These are phyloP conservation scores for Cantharis flavilabris DNA, from an alignment of 2,888 invertebrate species.

Conservation along the genomic window DNA sequence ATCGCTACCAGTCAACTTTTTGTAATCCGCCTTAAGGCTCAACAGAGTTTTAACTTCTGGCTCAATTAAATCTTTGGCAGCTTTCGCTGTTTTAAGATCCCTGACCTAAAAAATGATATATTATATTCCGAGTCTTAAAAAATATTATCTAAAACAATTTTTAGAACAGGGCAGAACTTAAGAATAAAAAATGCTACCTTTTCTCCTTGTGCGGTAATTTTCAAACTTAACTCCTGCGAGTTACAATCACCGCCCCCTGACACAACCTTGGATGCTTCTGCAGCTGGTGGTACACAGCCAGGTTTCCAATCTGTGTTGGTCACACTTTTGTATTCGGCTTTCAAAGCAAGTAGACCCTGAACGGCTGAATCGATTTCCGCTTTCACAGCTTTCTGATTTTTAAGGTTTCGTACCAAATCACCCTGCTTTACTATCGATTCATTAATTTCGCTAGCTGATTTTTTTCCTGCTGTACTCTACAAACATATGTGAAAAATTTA, in stretches of 20 bases:
- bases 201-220: constrained; percentile 59
- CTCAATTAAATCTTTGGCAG: constrained; percentile 65
- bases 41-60: constrained; percentile 62
- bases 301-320: constrained; percentile 67
- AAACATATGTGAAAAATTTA: neutral
- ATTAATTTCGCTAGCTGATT: constrained; percentile 24
- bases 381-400: constrained; percentile 70
- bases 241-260: constrained; percentile 42
- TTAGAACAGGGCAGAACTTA: neutral
- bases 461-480: neutral
- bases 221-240: constrained; percentile 45
- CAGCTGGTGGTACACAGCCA: constrained; percentile 32
- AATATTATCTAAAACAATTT: no score
- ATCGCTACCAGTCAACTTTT: constrained; percentile 62
- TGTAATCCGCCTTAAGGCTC: constrained; percentile 62
- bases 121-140: no score
- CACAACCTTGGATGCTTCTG: neutral
- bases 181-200: constrained; percentile 44
- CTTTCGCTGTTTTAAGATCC: constrained; percentile 64
- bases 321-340: constrained; percentile 61
- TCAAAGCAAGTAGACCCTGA: constrained; percentile 60
- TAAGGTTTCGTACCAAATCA: constrained; percentile 70
- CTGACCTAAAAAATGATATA: constrained; percentile 6
- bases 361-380: constrained; percentile 62
- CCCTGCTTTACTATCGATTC: constrained; percentile 64